Percentiles rank a stretch among this genome's conserved stretches.
phyloP scores from a whole-genome alignment of 2,888 invertebrate species.

The Cephalotes varians region DNA sequence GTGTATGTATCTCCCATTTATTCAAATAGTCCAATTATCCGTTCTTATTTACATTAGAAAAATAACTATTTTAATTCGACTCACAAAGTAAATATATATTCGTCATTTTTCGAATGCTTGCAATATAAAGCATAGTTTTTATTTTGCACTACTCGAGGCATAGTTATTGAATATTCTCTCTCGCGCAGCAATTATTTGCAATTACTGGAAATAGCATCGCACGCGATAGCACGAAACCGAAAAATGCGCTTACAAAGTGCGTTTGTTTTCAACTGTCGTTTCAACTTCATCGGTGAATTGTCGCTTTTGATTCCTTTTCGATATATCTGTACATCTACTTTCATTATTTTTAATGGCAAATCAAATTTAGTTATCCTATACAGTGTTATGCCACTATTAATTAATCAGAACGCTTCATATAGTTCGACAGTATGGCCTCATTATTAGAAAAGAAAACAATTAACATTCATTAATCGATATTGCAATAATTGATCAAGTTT shows the following conservation, averaged over 20 bases:
- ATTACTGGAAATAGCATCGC: constrained; percentile 44
- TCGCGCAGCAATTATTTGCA: constrained; percentile 4
- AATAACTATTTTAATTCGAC: neutral
- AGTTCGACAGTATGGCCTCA: no score
- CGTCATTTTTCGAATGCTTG: neutral
- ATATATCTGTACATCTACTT: neutral
- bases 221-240: constrained; percentile 12
- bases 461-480: neutral
- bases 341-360: constrained; percentile 17
- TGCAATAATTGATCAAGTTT: neutral
- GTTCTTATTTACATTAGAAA: neutral
- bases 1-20: no score
- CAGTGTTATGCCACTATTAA: neutral
- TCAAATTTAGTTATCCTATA: constrained; percentile 7
- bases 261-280: constrained; percentile 39
- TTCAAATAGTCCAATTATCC: neutral
- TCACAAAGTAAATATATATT: neutral
- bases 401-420: neutral
- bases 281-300: neutral
- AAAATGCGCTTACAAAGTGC: constrained; percentile 28
- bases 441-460: neutral
- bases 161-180: constrained; percentile 22
- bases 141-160: neutral
- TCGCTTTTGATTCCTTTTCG: neutral
- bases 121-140: neutral